Evolutionary conservation across 53 echinoderm and acorn worm species (phyloP).

Genomic region (Paelopatides confundens): DNA sequence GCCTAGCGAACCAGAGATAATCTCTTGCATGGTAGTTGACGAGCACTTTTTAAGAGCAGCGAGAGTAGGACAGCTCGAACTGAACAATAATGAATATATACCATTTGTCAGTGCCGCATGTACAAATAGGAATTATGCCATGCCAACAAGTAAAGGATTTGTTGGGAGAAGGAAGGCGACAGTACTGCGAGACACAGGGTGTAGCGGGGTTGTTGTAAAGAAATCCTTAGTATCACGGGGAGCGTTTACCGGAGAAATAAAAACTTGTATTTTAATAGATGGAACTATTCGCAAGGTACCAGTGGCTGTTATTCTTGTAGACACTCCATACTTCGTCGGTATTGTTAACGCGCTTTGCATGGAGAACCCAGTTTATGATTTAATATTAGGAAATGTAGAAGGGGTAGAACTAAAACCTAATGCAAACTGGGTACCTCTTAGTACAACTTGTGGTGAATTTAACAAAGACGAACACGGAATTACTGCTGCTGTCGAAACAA

Average conservation of each 20-base stretch:
- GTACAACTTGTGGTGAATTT: not conserved
- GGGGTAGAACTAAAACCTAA: slow-evolving; percentile 56
- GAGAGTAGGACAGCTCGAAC: too few relatives aligned
- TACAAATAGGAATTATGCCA: too few relatives aligned
- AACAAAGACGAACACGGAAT: not conserved
- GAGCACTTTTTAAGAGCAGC: too few relatives aligned
- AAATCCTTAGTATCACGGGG: slow-evolving; percentile 40
- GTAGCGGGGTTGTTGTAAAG: slow-evolving; percentile 65
- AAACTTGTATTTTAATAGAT: slow-evolving; percentile 61
- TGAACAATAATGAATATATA: slow-evolving; percentile 65
- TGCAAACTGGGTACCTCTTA: slow-evolving; percentile 16
- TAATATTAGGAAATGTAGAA: slow-evolving; percentile 60
- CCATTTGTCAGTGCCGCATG: too few relatives aligned
- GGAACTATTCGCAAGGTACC: slow-evolving; percentile 61
- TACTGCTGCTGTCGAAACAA: slow-evolving; percentile 14
- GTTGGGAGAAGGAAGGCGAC: slow-evolving; percentile 23
- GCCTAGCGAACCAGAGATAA: too few relatives aligned
- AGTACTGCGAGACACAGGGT: slow-evolving; percentile 65
- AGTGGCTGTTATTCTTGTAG: slow-evolving; percentile 41
- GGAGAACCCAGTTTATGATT: slow-evolving; percentile 59
- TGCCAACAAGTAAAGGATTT: too few relatives aligned
- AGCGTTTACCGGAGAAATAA: slow-evolving; percentile 21
- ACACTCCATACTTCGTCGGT: slow-evolving; percentile 63
- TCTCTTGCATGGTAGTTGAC: too few relatives aligned
- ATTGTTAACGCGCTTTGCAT: slow-evolving; percentile 65